Evolutionary conservation across 2,888 invertebrate genomes (phyloP), one percentile per base, ranked within the genome.

Genomic region (Habrosyne pyritoides): DNA sequence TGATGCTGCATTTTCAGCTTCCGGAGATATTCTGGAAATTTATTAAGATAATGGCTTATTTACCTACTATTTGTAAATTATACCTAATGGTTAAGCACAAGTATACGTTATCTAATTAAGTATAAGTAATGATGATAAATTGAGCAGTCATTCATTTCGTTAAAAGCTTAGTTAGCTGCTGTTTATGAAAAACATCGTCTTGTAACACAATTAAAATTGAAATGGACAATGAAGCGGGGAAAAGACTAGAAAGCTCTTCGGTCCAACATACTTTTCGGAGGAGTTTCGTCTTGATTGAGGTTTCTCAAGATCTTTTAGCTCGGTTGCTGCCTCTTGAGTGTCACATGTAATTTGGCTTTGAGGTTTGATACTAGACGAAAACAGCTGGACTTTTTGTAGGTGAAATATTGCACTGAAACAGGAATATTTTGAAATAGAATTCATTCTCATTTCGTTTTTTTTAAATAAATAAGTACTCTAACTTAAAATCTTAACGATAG

Each of bases 221-320:
- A n/a, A n/a, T n/a, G n/a, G n/a, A n/a, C n/a, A n/a, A n/a, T n/a
- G n/a, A n/a, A n/a, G n/a, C n/a, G n/a, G n/a, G n/a, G n/a, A 50
- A 30, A 42, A 2, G 6, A 28, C 10, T 51, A 10, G 18, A 18
- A 42, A 48, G 54, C 63, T 57, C n/a, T n/a, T n/a, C n/a, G n/a
- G 10, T 22, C 24, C 7, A 36, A 42, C 42, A 1, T 68, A 85
- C 87, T 66, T 61, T 55, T 71, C 76, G 10, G 69, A 54, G 10
- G 72, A 67, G 49, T 69, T 61, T 18, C 66, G 72, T 21, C 36
- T 63, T 1, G 74, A 67, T 51, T 56, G 71, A 14, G 58, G 60
- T 58, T 73, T 65, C 48, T 84, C 82, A 7, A 84, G 60, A 14
- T 83, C 83, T 56, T 83, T 67, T 0, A 87, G 69, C 56, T 89